These are phyloP conservation scores for Lochmaea crataegi DNA, from an alignment of 2,888 invertebrate genomes.

Conservation along the genomic window DNA sequence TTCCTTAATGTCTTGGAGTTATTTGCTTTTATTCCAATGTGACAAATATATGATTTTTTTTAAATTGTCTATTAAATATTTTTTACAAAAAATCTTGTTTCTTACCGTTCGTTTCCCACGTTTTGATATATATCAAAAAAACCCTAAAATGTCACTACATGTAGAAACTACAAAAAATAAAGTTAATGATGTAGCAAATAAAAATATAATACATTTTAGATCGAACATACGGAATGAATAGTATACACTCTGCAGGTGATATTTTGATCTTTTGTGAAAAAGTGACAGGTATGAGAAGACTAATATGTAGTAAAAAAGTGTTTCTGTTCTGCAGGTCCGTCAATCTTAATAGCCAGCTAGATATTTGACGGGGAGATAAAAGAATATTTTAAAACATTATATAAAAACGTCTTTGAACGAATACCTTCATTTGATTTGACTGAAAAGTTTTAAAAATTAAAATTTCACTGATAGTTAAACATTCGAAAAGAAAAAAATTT, in stretches of 20 bases:
- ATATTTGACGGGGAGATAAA: background rate
- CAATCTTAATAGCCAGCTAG: background rate
- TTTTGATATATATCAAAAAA: background rate
- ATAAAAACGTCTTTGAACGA: background rate
- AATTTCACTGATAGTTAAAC: too few relatives aligned
- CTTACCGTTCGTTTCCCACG: slow-evolving; percentile 1
- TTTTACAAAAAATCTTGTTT: too few relatives aligned
- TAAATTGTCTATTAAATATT: too few relatives aligned
- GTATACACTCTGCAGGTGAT: slow-evolving; percentile 10
- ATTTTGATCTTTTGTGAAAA: slow-evolving; percentile 6
- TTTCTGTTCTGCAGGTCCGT: slow-evolving; percentile 3
- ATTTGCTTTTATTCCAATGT: too few relatives aligned
- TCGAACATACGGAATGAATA: background rate
- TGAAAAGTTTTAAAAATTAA: too few relatives aligned
- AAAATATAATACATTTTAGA: slow-evolving; percentile 9
- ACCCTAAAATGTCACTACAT: slow-evolving; percentile 13
- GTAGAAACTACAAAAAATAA: slow-evolving; percentile 8
- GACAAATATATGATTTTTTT: too few relatives aligned
- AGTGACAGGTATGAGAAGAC: slow-evolving; percentile 9
- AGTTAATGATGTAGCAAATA: slow-evolving; percentile 22
- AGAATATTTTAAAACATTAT: background rate
- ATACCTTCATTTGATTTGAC: too few relatives aligned
- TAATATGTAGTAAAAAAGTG: background rate
- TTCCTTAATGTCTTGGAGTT: too few relatives aligned
- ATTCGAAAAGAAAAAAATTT: too few relatives aligned